Base-by-base conservation (phyloP, 2,888 invertebrate species). In the Sepioteuthis lessoniana region DNA sequence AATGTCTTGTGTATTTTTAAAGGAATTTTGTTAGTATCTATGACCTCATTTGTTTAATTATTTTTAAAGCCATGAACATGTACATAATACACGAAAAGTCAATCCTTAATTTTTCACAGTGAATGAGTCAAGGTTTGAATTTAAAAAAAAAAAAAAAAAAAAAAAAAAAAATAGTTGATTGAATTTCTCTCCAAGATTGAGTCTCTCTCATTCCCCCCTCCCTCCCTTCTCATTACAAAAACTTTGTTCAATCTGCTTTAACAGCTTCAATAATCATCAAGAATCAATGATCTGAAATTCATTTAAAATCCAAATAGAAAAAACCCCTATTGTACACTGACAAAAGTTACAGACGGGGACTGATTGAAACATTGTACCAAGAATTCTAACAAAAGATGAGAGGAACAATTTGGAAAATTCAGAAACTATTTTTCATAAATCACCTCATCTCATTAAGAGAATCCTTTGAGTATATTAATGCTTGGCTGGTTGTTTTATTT, bases 121-220 rank as follows among this genome's bases (percentile, higher is more conserved):
- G 76, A 76, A 76, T 13, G 76, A 76, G 76, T 16, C 76, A n/a
- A 76, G 35, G 35, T 76, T 10, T 42, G 42, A 42, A 42, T 42
- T 42, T 42, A 5, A 42, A 42, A 5, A 42, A 42, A 42, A 42
- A 42, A 42, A 42, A 42, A 5, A 76, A n/a, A 76, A n/a, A n/a
- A 0, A 8, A 60, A 31, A 10, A 31, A 31, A 76, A 76, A 76
- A 76, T 35, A 76, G 76, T 76, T 76, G 31, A 76, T 76, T 76
- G n/a, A 76, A 76, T 76, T 76, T 76, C 35, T 76, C 76, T 76
- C 76, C 76, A 76, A 76, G 76, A 76, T n/a, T 76, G 76, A 76
- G 35, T 76, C n/a, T 76, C n/a, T 7, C 55, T 21, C n/a, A 13
- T 76, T 76, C n/a, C n/a, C 42, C 42, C 42, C 42, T 7, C 16